Percentiles rank a stretch among this genome's conserved stretches.
Evolutionary conservation across 2,113 vertebrate species (phyloP).

Genomic region (Lophochroa leadbeateri): DNA sequence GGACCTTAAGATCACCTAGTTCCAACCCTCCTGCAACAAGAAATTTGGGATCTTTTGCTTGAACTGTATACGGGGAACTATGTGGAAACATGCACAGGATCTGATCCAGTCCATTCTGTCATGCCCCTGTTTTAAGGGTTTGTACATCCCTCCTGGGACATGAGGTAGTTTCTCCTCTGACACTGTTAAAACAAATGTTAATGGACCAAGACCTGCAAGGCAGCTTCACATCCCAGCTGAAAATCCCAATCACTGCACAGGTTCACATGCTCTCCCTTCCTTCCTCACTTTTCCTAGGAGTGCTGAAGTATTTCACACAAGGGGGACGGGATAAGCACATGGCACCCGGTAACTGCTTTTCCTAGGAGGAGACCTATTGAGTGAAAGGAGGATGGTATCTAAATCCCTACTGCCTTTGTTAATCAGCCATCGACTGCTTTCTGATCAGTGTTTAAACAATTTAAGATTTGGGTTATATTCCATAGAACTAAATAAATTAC

Average conservation of each 20-base stretch:
- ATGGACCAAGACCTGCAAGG: neutral
- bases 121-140: neutral
- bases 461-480: neutral
- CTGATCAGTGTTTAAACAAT: neutral
- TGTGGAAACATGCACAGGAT: rapidly evolving
- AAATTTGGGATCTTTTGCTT: neutral
- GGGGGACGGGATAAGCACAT: rapidly evolving
- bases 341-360: neutral
- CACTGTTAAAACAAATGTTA: neutral
- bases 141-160: neutral
- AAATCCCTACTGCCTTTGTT: neutral
- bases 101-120: neutral
- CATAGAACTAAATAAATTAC: neutral
- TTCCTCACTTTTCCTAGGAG: neutral
- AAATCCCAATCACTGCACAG: neutral
- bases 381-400: neutral
- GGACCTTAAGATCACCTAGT: neutral
- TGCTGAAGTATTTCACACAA: neutral
- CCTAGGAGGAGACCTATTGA: neutral
- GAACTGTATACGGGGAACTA: neutral
- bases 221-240: neutral
- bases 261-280: neutral
- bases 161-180: neutral
- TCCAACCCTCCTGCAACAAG: neutral
- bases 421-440: neutral